A percentile compares a stretch with the other conserved stretches of the same genome.
Evolutionary conservation across 1,140 invertebrate genomes (phyloP).

Genomic region (Tetramorium simillimum): DNA sequence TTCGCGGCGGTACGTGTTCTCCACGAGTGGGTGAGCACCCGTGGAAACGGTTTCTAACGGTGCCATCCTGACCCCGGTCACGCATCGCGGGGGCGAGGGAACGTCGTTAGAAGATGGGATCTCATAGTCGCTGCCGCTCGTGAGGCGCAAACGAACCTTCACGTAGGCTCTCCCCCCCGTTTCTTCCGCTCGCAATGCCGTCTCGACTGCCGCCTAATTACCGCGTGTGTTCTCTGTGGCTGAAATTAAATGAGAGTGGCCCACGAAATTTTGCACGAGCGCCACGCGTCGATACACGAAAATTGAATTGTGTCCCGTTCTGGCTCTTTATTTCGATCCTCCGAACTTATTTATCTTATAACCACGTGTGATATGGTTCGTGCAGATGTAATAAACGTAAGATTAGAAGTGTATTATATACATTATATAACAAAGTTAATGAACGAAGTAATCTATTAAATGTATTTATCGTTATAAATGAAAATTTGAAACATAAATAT

Average conservation of each 20-base stretch:
- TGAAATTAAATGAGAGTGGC: slow-evolving; percentile 51
- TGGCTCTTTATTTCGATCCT: background rate
- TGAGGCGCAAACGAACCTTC: slow-evolving; percentile 75
- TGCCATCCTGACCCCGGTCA: slow-evolving; percentile 79
- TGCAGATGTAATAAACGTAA: background rate
- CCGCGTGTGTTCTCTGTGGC: slow-evolving; percentile 8
- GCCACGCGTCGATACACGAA: background rate
- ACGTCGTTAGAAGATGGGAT: slow-evolving; percentile 78
- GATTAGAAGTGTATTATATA: background rate
- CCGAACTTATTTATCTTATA: background rate
- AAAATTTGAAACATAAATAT: background rate
- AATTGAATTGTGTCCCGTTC: slow-evolving; percentile 6
- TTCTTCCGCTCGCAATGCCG: slow-evolving; percentile 8
- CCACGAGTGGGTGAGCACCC: slow-evolving; percentile 67
- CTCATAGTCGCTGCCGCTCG: slow-evolving; percentile 67
- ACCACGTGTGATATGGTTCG: background rate
- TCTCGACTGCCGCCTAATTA: slow-evolving; percentile 51
- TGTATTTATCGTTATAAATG: background rate
- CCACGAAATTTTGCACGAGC: slow-evolving; percentile 11
- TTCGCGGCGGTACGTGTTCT: slow-evolving; percentile 68
- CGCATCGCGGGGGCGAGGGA: slow-evolving; percentile 71
- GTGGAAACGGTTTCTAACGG: slow-evolving; percentile 70
- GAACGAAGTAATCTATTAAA: background rate
- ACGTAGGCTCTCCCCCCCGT: background rate
- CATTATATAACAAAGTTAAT: background rate